Percentiles rank a stretch among this genome's conserved stretches.
Evolutionary conservation across 2,888 invertebrate species (phyloP).

Genomic region (Sphecodes monilicornis): DNA sequence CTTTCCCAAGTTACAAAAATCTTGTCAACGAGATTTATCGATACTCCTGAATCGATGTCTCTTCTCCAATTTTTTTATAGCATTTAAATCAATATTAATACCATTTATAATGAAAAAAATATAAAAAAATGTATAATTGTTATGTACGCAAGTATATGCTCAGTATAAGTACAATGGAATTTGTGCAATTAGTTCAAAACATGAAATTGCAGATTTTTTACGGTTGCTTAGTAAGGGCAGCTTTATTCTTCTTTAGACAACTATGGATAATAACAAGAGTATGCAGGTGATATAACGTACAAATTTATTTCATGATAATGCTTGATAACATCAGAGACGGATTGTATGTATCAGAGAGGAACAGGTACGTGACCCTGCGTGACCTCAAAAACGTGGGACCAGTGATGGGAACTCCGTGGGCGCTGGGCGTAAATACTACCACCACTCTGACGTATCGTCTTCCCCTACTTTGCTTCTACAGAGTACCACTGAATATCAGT

Average conservation of each 20-base stretch:
- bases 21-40: background rate
- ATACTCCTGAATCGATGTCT: background rate
- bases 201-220: background rate
- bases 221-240: background rate
- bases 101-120: too few relatives aligned
- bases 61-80: background rate
- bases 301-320: conserved; percentile 1
- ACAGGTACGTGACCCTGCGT: too few relatives aligned
- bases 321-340: too few relatives aligned
- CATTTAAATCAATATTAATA: background rate
- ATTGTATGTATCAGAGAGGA: too few relatives aligned
- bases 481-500: too few relatives aligned
- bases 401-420: too few relatives aligned
- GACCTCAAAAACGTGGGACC: too few relatives aligned
- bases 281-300: background rate
- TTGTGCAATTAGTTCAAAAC: background rate
- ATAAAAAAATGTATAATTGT: too few relatives aligned
- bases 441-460: too few relatives aligned
- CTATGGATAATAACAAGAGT: background rate
- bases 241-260: background rate
- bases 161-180: background rate
- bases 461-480: too few relatives aligned
- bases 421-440: too few relatives aligned
- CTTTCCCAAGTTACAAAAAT: conserved; percentile 12
- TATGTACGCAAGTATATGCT: too few relatives aligned